Base-by-base conservation (phyloP, 2,888 invertebrate species). In the Lagria hirta region DNA sequence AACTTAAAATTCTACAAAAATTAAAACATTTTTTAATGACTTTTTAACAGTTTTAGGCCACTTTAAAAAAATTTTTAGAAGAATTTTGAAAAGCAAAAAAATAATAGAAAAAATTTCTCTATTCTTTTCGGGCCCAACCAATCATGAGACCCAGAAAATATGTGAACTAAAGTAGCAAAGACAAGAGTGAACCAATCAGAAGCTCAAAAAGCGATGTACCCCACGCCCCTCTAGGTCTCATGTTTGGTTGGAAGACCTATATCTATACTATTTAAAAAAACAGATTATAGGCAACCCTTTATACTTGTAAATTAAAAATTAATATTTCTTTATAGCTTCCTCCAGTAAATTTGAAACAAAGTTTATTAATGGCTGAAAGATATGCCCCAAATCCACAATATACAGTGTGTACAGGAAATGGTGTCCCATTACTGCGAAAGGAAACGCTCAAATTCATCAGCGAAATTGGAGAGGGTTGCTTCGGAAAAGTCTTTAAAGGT, bases 401-500 rank as follows among this genome's bases (percentile, higher is more conserved):
- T 73, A 81, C 83, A 18, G 77, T 64, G 47, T 75, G 61, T 62
- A 65, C 68, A 18, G 62, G 73, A 47, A 63, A 73, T 4, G 69
- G 73, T 0, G 82, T 86, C 7, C 82, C 81, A 7, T 74, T 83
- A 27, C 69, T 87, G 24, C 75, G 77, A 30, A 74, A 82, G 32
- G 84, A 84, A 47, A 80, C 81, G 2, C 75, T 92, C 13, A 76
- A 77, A 6, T 84, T 87, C 66, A 69, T 84, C 3, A 81, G 86
- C 58, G 87, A 87, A 62, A 85, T 91, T 34, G 91, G 91, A 2
- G 89, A 91, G 67, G 91, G 91, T 1, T 90, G 88, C 62, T 92
- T 90, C 61, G 91, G 91, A 16, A 89, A 89, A 73, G 91, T 91
- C 26, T 89, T 82, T 65, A 89, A 86, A 84, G 91, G 91, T 89